phyloP scores from a whole-genome alignment of 2,888 invertebrate genomes.

The Spialia ferax region DNA sequence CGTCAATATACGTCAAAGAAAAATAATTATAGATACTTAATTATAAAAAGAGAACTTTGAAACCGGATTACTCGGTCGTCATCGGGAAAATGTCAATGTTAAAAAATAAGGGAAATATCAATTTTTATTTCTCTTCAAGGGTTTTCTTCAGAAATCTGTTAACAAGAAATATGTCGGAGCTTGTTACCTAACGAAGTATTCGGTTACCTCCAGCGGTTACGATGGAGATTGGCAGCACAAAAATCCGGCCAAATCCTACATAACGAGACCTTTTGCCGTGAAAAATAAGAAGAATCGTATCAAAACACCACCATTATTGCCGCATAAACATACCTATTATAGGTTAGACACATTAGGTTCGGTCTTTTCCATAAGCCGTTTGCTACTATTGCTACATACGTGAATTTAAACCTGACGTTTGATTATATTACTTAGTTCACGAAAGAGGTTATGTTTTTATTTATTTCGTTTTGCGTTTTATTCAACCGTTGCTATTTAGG shows the following conservation, averaged over 20 bases:
- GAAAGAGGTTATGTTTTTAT: too few relatives aligned
- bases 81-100: constrained; percentile 1
- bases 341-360: constrained; percentile 24
- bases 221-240: constrained; percentile 72
- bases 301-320: constrained; percentile 55
- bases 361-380: constrained; percentile 11
- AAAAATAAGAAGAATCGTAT: constrained; percentile 68
- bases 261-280: constrained; percentile 58
- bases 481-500: too few relatives aligned
- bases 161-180: constrained; percentile 70
- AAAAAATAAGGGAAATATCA: constrained; percentile 1
- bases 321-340: constrained; percentile 25
- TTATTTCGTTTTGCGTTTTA: too few relatives aligned
- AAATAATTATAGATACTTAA: too few relatives aligned
- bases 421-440: too few relatives aligned
- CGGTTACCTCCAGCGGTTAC: constrained; percentile 68
- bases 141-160: constrained; percentile 67
- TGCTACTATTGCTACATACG: too few relatives aligned
- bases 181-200: constrained; percentile 74
- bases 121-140: constrained; percentile 50
- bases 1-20: too few relatives aligned
- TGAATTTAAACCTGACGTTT: too few relatives aligned
- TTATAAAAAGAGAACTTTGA: too few relatives aligned
- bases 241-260: constrained; percentile 78
- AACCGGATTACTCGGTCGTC: not conserved